Base-by-base conservation (phyloP, 37 sponge, comb jelly and placozoan genomes). In the Oopsacas minuta region DNA sequence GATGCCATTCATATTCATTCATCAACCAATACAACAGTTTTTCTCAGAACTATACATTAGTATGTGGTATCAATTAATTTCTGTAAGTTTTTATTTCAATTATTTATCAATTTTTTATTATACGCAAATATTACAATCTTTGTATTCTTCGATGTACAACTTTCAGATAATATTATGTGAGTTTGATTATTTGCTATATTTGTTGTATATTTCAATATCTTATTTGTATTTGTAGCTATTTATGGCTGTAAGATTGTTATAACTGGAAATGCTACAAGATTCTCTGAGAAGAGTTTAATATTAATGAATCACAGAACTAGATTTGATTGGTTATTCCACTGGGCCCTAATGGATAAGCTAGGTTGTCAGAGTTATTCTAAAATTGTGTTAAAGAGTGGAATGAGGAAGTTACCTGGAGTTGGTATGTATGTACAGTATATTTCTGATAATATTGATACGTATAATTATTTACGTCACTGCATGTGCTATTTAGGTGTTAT, bases 231-330 rank as follows among this genome's bases (percentile, higher is more conserved):
- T 61, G 20, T 61, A 61, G 75, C 75, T 61, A 3, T n/a, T 10
- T 3, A 5, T 61, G 75, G 75, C 1, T 61, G 75, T n/a, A 61
- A n/a, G 75, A 10, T 25, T 61, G 30, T 61, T n/a, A 3, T 61
- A n/a, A 61, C 75, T 25, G 75, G 75, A 61, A n/a, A 61, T 61
- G 20, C 30, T n/a, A 61, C 32, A 3, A 10, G 22, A 5, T 61
- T 61, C 28, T 34, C 75, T 61, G 28, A 7, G 20, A 61, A 34
- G 28, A 61, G 88, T 81, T 3, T 93, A 39, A n/a, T 91, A 37
- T 83, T 93, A 0, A 88, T 93, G 91, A 93, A 93, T 86, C 94
- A 93, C 34, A 86, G 91, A 20, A 85, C 87, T 23, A 91, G 91
- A 75, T 84, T 91, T 37, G 94, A 93, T 53, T 93, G 91, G 91